Conservation (phyloP, 2,113 vertebrate genomes). For the Vidua macroura region DNA sequence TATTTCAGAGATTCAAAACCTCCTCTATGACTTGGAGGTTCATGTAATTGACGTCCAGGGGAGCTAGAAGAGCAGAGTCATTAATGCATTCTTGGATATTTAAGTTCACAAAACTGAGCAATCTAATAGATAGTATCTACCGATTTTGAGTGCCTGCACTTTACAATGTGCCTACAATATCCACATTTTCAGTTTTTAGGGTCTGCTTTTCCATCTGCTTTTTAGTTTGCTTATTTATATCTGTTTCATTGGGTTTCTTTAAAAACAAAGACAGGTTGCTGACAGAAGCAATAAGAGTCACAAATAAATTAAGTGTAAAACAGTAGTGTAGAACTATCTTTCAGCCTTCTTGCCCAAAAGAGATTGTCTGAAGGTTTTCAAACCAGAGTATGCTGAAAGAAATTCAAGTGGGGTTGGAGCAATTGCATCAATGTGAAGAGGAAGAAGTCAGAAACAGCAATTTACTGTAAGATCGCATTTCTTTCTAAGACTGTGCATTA, state of each 20-base stretch:
- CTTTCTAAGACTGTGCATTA: neutral
- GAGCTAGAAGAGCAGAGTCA: neutral
- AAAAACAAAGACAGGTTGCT: neutral
- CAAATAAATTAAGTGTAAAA: neutral
- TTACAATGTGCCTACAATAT: neutral
- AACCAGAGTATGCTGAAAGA: neutral
- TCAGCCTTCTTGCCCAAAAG: neutral
- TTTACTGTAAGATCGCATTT: neutral
- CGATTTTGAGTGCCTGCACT: neutral
- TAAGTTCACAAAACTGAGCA: neutral
- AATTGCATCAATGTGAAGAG: neutral
- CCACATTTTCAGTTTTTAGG: neutral
- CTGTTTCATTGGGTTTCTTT: neutral
- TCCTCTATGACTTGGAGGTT: neutral
- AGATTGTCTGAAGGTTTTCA: neutral
- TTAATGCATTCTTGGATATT: neutral
- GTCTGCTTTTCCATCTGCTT: neutral
- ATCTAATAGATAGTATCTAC: neutral
- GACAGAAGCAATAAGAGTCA: neutral
- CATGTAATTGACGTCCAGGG: neutral
- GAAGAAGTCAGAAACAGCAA: neutral
- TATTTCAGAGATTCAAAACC: neutral
- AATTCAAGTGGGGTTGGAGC: neutral
- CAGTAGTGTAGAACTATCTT: neutral
- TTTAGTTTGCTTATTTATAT: neutral